phyloP scores from a whole-genome alignment of 2,797 vertebrate genomes.

The Tenualosa ilisha region DNA sequence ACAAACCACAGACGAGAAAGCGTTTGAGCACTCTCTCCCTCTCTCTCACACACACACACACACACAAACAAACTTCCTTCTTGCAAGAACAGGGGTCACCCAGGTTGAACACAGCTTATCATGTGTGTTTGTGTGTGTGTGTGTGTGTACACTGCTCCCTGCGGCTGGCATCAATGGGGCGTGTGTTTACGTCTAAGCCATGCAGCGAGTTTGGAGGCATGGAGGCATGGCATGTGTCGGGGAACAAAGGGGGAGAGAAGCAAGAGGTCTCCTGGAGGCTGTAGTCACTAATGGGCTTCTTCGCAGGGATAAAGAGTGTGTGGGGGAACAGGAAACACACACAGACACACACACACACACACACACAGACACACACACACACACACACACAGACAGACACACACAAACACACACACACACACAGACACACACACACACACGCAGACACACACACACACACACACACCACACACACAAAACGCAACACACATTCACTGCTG shows the following conservation, averaged over 20 bases:
- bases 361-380: no score
- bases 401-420: no score
- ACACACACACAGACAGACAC: no score
- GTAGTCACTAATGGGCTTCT: constrained; percentile 4
- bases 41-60: not conserved
- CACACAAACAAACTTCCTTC: not conserved
- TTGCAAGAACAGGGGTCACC: constrained; percentile 15
- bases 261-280: constrained; percentile 2
- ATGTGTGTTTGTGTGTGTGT: not conserved
- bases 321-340: constrained; percentile 37
- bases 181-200: not conserved
- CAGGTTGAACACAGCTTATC: constrained; percentile 17
- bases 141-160: not conserved
- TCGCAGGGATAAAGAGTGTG: not conserved
- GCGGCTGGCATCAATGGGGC: not conserved
- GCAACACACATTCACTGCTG: not conserved
- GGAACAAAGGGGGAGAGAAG: not conserved
- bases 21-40: not conserved
- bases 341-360: constrained; percentile 40
- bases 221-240: not conserved
- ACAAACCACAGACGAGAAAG: not conserved
- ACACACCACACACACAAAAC: no score
- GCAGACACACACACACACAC: no score
- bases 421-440: no score
- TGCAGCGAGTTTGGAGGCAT: not conserved